Base-by-base conservation (phyloP, 2,888 invertebrate genomes). In the Tetranychus piercei region DNA sequence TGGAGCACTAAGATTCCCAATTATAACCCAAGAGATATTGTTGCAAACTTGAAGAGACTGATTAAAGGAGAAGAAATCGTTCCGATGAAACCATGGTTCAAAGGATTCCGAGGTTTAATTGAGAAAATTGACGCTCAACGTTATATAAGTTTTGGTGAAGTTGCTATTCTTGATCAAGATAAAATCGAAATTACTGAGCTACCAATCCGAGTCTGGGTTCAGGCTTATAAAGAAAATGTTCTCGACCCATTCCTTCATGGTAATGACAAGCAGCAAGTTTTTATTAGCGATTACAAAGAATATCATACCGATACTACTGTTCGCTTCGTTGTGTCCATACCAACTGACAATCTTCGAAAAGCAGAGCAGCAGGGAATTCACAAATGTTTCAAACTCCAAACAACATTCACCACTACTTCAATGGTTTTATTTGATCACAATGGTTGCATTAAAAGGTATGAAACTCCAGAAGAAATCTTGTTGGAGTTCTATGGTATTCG, bases 1-100 rank as follows among this genome's bases (percentile, higher is more conserved):
- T 97, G 96, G 96, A 92, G 92, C 84, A 97, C 96, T 0, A 95
- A 92, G 82, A 91, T 99, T 80, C 92, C 93, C 5, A 97, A 97
- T 83, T 94, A 90, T 82, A 94, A 96, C 84, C 93, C 96, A 0
- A 85, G 94, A 74, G 95, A 96, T 77, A 87, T 99, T 74, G 89
- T 93, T 4, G 84, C 85, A 15, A 95, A 94, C 82, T 81, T 99
- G 23, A 82, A 81, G 74, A 80, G 87, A 11, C 86, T 97, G 88
- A 85, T 99, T 78, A 87, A 88, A 65, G 91, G 89, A 0, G 89
- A 90, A 73, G 91, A 93, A 44, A 89, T 90, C 0, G 81, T 85
- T 75, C 85, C 85, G 0, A 89, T 96, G 89, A 76, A 74, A 55
- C 79, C 79, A n/a, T 79, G 79, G 79, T 79, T 77, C 72, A 79